These are phyloP conservation scores for Amphimedon queenslandica DNA, from an alignment of 37 sponge, comb jelly and placozoan genomes.

Conservation along the genomic window DNA sequence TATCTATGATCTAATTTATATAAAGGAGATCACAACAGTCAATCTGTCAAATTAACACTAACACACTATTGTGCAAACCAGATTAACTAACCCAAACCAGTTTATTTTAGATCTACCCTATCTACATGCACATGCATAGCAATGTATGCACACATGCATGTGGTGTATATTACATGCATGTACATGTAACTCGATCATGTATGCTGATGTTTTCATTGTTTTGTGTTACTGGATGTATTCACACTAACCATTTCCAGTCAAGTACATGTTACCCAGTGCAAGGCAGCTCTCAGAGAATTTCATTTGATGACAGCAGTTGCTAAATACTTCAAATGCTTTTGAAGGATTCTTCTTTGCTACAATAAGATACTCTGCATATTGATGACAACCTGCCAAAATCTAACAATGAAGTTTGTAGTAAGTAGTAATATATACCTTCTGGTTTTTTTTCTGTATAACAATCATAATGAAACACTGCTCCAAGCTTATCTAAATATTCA, in stretches of 20 bases:
- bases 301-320: constrained; percentile 13
- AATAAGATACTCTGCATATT: constrained; percentile 27
- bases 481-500: constrained; percentile 3
- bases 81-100: too few relatives aligned
- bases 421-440: constrained; percentile 8
- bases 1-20: too few relatives aligned
- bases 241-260: constrained; percentile 24
- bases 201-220: background rate
- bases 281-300: constrained; percentile 42
- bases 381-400: constrained; percentile 25
- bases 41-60: too few relatives aligned
- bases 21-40: too few relatives aligned
- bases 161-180: too few relatives aligned
- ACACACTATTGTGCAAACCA: too few relatives aligned
- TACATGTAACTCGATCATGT: too few relatives aligned
- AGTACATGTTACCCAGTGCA: constrained; percentile 45
- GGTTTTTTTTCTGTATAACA: constrained; percentile 23
- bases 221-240: background rate
- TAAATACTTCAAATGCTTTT: constrained; percentile 20
- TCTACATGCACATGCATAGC: too few relatives aligned
- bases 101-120: too few relatives aligned
- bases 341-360: constrained; percentile 20
- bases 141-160: background rate
- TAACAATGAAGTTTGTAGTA: background rate
- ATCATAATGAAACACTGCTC: constrained; percentile 2